Evolutionary conservation across 1,140 invertebrate genomes (phyloP).

Genomic region (Magallana gigas): DNA sequence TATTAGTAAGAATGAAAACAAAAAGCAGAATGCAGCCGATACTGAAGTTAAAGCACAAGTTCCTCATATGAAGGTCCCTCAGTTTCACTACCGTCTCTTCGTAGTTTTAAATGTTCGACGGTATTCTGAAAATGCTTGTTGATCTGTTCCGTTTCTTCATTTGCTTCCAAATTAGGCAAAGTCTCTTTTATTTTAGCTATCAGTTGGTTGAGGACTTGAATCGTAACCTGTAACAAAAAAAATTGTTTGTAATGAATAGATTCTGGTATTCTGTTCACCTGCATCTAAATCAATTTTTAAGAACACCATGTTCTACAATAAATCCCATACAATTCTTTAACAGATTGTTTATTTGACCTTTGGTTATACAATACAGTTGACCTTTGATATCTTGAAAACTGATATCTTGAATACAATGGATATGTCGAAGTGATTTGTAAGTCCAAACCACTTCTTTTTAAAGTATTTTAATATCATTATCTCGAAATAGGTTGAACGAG

Average conservation of each 20-base stretch:
- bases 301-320: too few relatives aligned
- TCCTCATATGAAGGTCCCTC: conserved; percentile 70
- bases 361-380: too few relatives aligned
- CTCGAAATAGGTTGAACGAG: too few relatives aligned
- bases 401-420: too few relatives aligned
- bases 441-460: too few relatives aligned
- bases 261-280: too few relatives aligned
- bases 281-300: too few relatives aligned
- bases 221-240: conserved; percentile 82
- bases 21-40: background rate
- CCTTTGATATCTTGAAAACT: too few relatives aligned
- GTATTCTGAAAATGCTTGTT: conserved; percentile 91
- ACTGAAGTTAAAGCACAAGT: conserved; percentile 43
- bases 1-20: background rate
- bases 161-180: conserved; percentile 93
- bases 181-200: conserved; percentile 95
- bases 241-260: background rate
- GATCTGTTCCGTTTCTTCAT: conserved; percentile 97
- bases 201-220: conserved; percentile 90
- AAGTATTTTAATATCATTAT: too few relatives aligned
- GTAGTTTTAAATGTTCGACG: conserved; percentile 74
- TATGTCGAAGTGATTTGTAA: too few relatives aligned
- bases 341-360: too few relatives aligned
- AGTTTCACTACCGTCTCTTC: conserved; percentile 68
- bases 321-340: too few relatives aligned